Evolutionary conservation across 2,888 invertebrate species (phyloP).

Genomic region (Sycophila texana): DNA sequence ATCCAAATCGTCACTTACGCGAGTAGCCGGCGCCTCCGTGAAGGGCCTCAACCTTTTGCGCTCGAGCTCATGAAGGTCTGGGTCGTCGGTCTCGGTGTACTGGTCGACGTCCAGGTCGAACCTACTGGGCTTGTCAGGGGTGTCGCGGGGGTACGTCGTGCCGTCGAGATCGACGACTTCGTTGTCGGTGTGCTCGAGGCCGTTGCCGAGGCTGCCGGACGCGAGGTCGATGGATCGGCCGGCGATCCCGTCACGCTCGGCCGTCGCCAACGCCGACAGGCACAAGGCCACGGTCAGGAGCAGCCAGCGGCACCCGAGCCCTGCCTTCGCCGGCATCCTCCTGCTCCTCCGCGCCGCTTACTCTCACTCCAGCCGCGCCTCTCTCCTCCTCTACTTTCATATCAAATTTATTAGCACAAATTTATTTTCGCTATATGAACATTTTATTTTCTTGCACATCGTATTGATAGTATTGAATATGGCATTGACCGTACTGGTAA

Average conservation of each 20-base stretch:
- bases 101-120: slow-evolving; percentile 67
- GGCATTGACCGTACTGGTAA: no score
- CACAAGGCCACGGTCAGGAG: slow-evolving; percentile 61
- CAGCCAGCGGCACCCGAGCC: slow-evolving; percentile 54
- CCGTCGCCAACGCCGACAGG: slow-evolving; percentile 33
- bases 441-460: no score
- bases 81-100: slow-evolving; percentile 68
- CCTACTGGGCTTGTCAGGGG: slow-evolving; percentile 67
- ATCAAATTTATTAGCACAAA: neutral
- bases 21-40: neutral
- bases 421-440: neutral
- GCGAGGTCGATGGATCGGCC: slow-evolving; percentile 48
- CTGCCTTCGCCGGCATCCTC: slow-evolving; percentile 56
- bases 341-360: slow-evolving; percentile 49
- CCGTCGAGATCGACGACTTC: slow-evolving; percentile 9
- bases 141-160: slow-evolving; percentile 57
- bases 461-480: no score
- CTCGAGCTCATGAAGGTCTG: slow-evolving; percentile 74
- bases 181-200: slow-evolving; percentile 12
- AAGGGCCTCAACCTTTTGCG: neutral
- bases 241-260: slow-evolving; percentile 65
- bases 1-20: neutral
- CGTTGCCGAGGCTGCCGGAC: slow-evolving; percentile 26
- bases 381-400: neutral
- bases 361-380: slow-evolving; percentile 32